Evolutionary conservation across 2,888 invertebrate genomes (phyloP), one percentile per base, ranked within the genome.

Genomic region (Drosophila putrida): DNA sequence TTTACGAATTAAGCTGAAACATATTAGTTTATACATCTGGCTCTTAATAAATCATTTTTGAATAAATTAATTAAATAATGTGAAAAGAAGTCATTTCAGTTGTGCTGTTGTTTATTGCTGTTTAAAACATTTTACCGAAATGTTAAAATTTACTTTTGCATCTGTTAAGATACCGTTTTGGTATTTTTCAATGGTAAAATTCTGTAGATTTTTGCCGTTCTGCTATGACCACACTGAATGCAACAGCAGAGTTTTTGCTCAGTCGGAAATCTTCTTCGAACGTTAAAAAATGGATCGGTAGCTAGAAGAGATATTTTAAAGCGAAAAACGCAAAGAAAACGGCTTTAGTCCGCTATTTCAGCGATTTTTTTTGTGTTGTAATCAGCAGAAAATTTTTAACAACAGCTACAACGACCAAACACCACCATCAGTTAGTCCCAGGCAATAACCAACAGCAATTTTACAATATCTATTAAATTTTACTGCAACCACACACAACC

Each of bases 311-410:
- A 89, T 82, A 89, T 90, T 88, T 80, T 87, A 82, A 85, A 91
- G 90, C 90, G 90, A 90, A 90, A 90, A 89, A 90, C 90, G 90
- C 90, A 91, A 91, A 90, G 90, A 91, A 90, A 91, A 92, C 92
- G 92, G 92, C 92, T 91, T 92, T 92, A 91, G 92, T 92, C 92
- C 93, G 94, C 93, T 93, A 94, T 93, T 93, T 92, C 93, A 93
- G 94, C 93, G 93, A 92, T 91, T 94, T 94, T 94, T 94, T 92
- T 94, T 93, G 93, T 91, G 90, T 89, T 90, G 88, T 83, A 81
- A 81, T 67, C 82, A 84, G 85, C 85, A 82, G 75, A 75, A 81
- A 88, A 80, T 71, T 83, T 83, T 75, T 79, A 82, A 86, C 80
- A 80, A 71, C 87, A 68, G 81, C 74, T 68, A 84, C 65, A 82